Evolutionary conservation across 2,797 vertebrate genomes (phyloP).

Genomic region (Anguilla marmorata): DNA sequence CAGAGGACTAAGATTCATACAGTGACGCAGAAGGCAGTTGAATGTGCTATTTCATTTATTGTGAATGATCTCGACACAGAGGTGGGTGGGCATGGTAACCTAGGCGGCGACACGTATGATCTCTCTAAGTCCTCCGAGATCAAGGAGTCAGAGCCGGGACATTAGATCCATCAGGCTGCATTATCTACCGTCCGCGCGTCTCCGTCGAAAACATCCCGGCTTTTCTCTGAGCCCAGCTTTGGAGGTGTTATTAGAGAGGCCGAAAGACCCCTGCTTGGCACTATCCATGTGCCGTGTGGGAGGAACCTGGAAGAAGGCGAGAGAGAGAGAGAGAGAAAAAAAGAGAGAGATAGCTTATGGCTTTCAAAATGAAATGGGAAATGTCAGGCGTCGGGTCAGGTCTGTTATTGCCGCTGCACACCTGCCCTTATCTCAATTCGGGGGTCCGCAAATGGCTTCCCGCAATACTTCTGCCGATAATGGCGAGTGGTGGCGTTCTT

Average conservation of each 20-base stretch:
- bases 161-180: conserved; percentile 50
- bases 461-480: conserved; percentile 52
- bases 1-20: neutral
- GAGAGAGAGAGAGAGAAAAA: conserved; percentile 32
- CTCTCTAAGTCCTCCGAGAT: conserved; percentile 54
- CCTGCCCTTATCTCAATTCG: conserved; percentile 60
- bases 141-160: conserved; percentile 56
- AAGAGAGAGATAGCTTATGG: conserved; percentile 49
- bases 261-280: conserved; percentile 50
- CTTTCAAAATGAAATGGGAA: conserved; percentile 62
- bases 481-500: conserved; percentile 53
- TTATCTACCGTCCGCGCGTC: conserved; percentile 59
- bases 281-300: conserved; percentile 37
- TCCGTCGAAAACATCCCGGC: conserved; percentile 52
- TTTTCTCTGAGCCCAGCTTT: conserved; percentile 54
- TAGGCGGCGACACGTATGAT: conserved; percentile 54
- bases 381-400: conserved; percentile 56
- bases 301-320: conserved; percentile 43
- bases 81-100: conserved; percentile 26
- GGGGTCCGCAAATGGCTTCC: conserved; percentile 49
- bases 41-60: neutral
- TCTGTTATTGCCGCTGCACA: conserved; percentile 58
- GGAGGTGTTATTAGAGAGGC: conserved; percentile 57
- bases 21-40: neutral
- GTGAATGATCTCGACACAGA: conserved; percentile 31